Base-by-base conservation (phyloP, 2,797 vertebrate genomes). In the Danionella dracula region DNA sequence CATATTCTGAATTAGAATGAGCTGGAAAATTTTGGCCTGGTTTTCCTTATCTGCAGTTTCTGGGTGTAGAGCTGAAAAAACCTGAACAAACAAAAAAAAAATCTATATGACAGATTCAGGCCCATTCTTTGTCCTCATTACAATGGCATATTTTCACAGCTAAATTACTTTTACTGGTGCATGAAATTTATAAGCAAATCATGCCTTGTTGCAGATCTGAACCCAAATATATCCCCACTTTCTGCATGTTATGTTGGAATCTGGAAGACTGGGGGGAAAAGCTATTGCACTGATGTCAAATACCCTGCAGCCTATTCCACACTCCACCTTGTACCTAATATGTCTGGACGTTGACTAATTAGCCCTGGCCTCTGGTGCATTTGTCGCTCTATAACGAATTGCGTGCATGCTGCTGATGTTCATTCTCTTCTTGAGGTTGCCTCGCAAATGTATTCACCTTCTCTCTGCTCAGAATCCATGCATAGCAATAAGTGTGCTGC, bases 321-420 rank as follows among this genome's bases (percentile, higher is more conserved):
- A 56, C 61, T 70, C 66, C 50, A 35, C 23, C 59, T 64, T 61
- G 61, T 40, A 50, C 60, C 20, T 73, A 69, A 77, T 77, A 64
- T 73, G 46, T 75, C 67, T 65, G 58, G 68, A 76, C 66, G 49
- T 57, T 79, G 66, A 78, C 45, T 78, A 76, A 78, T 77, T 74
- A 79, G 57, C 68, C 38, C 15, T 44, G 64, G 68, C 62, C 69
- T 69, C 38, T 8, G 12, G 72, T 71, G 61, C 70, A 60, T 68
- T 53, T 53, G 40, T 20, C 37, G 21, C 61, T 64, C 69, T 74
- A 63, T 16, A 68, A 75, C 67, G 71, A 44, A 70, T 63, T 20
- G 66, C 45, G 50, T 29, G 64, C 65, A 58, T 62, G 54, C 60
- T 31, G 19, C 53, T 58, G 67, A 16, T 56, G 35, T 61, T 73